phyloP scores from a whole-genome alignment of 2,888 invertebrate genomes.

The Schrankia costaestrigalis region DNA sequence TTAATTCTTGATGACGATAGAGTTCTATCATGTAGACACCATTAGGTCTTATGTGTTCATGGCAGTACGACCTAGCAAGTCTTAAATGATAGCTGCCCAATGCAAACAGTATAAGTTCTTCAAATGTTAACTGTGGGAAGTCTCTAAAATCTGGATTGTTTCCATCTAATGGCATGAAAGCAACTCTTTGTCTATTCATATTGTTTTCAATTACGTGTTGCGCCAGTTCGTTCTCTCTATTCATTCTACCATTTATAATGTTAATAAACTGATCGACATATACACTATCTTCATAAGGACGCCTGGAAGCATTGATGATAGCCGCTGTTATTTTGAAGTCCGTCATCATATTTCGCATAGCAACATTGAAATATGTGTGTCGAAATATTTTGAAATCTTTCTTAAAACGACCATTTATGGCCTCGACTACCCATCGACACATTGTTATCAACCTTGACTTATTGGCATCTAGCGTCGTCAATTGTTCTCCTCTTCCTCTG shows the following conservation, averaged over 20 bases:
- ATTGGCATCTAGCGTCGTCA: background rate
- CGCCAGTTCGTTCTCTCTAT: background rate
- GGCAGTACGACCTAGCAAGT: no score
- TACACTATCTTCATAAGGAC: background rate
- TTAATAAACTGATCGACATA: conserved; percentile 1
- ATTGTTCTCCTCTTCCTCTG: background rate
- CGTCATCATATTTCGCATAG: background rate
- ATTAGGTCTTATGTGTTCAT: no score
- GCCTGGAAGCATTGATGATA: background rate
- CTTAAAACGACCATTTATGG: background rate
- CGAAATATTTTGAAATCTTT: background rate
- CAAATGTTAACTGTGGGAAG: background rate
- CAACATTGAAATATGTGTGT: background rate
- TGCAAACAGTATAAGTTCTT: no score
- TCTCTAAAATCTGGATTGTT: background rate
- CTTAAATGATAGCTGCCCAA: no score
- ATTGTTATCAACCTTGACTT: background rate
- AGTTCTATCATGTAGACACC: no score
- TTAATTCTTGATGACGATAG: no score
- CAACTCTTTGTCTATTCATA: background rate
- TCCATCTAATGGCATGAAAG: background rate
- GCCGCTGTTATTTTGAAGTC: background rate
- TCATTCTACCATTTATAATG: background rate
- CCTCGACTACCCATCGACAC: background rate
- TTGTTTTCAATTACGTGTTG: background rate